Evolutionary conservation across 2,888 invertebrate species (phyloP).

Genomic region (Archips crataeganus): DNA sequence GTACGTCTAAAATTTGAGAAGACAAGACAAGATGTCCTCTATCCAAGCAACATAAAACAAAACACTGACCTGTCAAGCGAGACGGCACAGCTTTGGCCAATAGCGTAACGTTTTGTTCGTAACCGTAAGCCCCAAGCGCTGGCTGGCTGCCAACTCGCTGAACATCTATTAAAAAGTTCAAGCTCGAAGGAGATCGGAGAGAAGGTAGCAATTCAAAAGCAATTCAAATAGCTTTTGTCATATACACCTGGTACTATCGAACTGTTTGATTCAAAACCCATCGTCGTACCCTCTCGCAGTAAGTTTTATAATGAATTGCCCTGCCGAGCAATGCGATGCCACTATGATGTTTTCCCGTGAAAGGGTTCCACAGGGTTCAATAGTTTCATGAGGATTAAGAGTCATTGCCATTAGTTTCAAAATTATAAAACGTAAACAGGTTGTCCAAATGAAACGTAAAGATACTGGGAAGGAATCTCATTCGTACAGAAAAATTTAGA

Average conservation of each 20-base stretch:
- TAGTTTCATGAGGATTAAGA: no score
- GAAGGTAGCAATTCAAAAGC: not conserved
- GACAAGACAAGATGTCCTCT: constrained; percentile 1
- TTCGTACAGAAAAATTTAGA: no score
- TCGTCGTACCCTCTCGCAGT: no score
- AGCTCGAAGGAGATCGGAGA: not conserved
- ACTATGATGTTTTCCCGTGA: no score
- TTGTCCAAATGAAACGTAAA: no score
- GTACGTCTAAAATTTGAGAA: not conserved
- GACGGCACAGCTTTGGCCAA: not conserved
- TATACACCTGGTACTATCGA: not conserved
- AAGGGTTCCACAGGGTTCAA: no score
- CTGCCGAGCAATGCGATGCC: no score
- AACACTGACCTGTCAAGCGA: not conserved
- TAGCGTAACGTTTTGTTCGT: not conserved
- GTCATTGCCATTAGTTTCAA: no score
- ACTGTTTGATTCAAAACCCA: no score
- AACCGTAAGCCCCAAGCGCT: not conserved
- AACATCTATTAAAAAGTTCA: constrained; percentile 1
- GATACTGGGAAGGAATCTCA: no score
- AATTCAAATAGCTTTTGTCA: not conserved
- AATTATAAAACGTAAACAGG: no score
- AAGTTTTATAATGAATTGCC: no score
- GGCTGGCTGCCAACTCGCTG: not conserved
- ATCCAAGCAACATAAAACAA: not conserved